Evolutionary conservation across 2,797 vertebrate genomes (phyloP).

Genomic region (Telmatherina bonti): DNA sequence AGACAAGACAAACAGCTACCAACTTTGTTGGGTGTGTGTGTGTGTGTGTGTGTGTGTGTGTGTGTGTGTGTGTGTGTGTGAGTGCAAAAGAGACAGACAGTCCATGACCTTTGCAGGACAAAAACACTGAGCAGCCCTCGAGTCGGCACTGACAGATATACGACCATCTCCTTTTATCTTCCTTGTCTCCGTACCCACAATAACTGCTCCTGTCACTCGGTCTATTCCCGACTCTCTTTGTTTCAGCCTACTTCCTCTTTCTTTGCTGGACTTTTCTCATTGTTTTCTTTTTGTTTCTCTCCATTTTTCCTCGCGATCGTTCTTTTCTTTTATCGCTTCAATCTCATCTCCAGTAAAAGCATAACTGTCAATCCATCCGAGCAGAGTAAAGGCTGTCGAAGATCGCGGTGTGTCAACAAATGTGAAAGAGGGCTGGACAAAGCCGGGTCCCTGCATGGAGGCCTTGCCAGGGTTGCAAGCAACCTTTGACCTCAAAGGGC

Average conservation of each 20-base stretch:
- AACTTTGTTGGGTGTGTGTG: slow-evolving; percentile 2
- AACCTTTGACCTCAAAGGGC: slow-evolving; percentile 43
- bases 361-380: too few relatives aligned
- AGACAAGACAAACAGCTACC: background rate
- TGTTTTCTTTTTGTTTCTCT: background rate
- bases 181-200: slow-evolving; percentile 36
- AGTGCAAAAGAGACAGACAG: background rate
- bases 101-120: slow-evolving; percentile 55
- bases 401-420: background rate
- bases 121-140: slow-evolving; percentile 27
- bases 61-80: slow-evolving; percentile 21
- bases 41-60: slow-evolving; percentile 16
- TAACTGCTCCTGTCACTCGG: slow-evolving; percentile 8
- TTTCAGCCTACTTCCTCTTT: slow-evolving; percentile 7
- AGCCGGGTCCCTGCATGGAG: slow-evolving; percentile 11
- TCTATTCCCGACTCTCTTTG: background rate
- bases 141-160: slow-evolving; percentile 57
- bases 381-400: background rate
- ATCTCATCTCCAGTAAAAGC: background rate
- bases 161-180: slow-evolving; percentile 38
- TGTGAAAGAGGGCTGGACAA: slow-evolving; percentile 31
- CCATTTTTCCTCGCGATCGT: too few relatives aligned
- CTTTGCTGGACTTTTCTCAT: background rate
- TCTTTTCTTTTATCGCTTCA: background rate
- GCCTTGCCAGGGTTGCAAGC: slow-evolving; percentile 4